Evolutionary conservation across 1,140 invertebrate species (phyloP).

Genomic region (Octopus bimaculoides): DNA sequence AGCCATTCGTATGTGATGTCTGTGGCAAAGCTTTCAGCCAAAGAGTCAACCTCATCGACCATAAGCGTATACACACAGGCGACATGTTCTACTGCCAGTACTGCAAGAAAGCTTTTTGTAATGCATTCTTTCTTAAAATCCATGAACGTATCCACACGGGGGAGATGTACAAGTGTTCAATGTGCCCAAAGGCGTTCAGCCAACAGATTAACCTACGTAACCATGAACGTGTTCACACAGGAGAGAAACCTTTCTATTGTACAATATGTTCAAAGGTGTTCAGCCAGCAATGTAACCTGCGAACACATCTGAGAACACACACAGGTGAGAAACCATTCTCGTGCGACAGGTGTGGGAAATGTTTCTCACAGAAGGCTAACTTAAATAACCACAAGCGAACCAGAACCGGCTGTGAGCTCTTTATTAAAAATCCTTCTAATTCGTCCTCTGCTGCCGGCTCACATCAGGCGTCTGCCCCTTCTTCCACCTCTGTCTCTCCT

Average conservation of each 20-base stretch:
- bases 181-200: background rate
- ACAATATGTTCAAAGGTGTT: slow-evolving; percentile 47
- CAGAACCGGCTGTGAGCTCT: slow-evolving; percentile 57
- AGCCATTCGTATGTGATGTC: no score
- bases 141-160: background rate
- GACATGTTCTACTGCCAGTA: background rate
- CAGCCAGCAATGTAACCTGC: slow-evolving; percentile 62
- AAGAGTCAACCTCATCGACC: no score
- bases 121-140: background rate
- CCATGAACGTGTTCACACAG: slow-evolving; percentile 49
- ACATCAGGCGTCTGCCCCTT: background rate
- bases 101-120: background rate
- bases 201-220: slow-evolving; percentile 33
- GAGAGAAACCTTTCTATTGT: slow-evolving; percentile 52
- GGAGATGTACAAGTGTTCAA: background rate
- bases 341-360: slow-evolving; percentile 59
- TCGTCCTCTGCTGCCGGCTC: background rate
- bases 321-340: slow-evolving; percentile 56
- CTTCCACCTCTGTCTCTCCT: background rate
- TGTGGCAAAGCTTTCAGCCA: no score
- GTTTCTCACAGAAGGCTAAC: slow-evolving; percentile 89
- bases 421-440: slow-evolving; percentile 9
- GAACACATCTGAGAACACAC: slow-evolving; percentile 70
- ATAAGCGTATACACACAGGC: no score
- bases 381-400: slow-evolving; percentile 87